Evolutionary conservation across 1,140 invertebrate genomes (phyloP).

Genomic region (Agrypnia vestita): DNA sequence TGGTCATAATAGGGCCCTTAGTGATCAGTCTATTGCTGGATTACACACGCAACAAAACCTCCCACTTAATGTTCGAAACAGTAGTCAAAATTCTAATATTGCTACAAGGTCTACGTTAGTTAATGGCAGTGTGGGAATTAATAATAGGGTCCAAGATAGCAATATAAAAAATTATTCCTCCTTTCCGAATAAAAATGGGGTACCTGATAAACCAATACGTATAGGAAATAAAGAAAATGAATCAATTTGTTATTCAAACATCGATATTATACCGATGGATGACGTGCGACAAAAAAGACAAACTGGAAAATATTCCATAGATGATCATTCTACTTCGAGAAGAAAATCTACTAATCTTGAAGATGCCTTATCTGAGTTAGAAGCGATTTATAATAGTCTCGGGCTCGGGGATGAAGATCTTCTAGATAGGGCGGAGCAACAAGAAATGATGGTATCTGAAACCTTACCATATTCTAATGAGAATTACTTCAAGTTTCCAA

Average conservation of each 20-base stretch:
- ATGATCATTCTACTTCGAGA: constrained; percentile 69
- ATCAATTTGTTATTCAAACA: constrained; percentile 59
- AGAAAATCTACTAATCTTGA: constrained; percentile 85
- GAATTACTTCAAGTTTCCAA: constrained; percentile 56
- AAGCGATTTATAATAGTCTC: constrained; percentile 91
- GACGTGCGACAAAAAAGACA: constrained; percentile 50
- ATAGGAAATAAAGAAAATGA: constrained; percentile 50
- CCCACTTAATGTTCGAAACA: constrained; percentile 29
- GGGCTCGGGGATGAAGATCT: constrained; percentile 87
- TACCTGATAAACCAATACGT: background rate
- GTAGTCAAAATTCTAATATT: constrained; percentile 29
- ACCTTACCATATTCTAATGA: constrained; percentile 49
- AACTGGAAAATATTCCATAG: constrained; percentile 64
- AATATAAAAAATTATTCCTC: constrained; percentile 20
- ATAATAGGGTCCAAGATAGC: constrained; percentile 9
- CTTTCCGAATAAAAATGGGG: constrained; percentile 18
- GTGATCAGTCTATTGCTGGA: constrained; percentile 65
- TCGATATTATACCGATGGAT: constrained; percentile 59
- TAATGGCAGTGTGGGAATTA: background rate
- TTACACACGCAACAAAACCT: constrained; percentile 2
- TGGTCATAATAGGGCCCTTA: constrained; percentile 66
- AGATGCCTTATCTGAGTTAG: constrained; percentile 89
- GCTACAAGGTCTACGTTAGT: constrained; percentile 6
- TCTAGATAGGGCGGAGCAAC: constrained; percentile 82
- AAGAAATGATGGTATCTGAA: constrained; percentile 74